Evolutionary conservation across 2,888 invertebrate genomes (phyloP), one percentile per base, ranked within the genome.

Genomic region (Seira musarum): DNA sequence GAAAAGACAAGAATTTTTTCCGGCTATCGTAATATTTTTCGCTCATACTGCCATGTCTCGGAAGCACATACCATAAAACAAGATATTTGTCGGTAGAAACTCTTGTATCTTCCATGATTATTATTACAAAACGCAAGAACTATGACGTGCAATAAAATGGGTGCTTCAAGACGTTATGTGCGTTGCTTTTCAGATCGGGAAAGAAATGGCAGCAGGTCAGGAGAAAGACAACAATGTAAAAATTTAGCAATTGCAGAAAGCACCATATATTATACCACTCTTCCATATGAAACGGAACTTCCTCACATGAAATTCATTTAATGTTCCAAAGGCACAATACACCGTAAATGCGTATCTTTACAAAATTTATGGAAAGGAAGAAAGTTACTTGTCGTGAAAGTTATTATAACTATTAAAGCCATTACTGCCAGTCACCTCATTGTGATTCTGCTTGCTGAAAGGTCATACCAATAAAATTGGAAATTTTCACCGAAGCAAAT

Each of bases 1-100:
- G 70, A 70, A 40, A 57, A 70, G 35, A 49, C 49, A 49, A 49
- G 49, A n/a, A 49, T 13, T n/a, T 15, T 13, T n/a, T n/a, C 15
- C 49, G 15, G 15, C 6, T 13, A 49, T 49, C 15, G 17, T 49
- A 8, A 49, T 49, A 49, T 49, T 49, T n/a, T 5, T 30, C n/a
- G 30, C 30, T 30, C 30, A 5, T 30, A 30, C 8, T 30, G 30
- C 30, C 30, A n/a, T 30, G 30, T 2, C 30, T 30, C 30, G 8
- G 30, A 30, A 30, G 30, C 30, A 30, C 30, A 30, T 30, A 30
- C 30, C 30, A 30, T 30, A 30, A 30, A 30, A 30, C 30, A 30
- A 30, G 30, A 30, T 30, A 30, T 30, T 30, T 30, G 30, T 30
- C 30, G 8, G 30, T n/a, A 13, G 17, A 13, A 49, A 49, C 49